Evolutionary conservation across 2,113 vertebrate species (phyloP), one percentile per base, ranked within the genome.

Genomic region (Anhinga rufa): DNA sequence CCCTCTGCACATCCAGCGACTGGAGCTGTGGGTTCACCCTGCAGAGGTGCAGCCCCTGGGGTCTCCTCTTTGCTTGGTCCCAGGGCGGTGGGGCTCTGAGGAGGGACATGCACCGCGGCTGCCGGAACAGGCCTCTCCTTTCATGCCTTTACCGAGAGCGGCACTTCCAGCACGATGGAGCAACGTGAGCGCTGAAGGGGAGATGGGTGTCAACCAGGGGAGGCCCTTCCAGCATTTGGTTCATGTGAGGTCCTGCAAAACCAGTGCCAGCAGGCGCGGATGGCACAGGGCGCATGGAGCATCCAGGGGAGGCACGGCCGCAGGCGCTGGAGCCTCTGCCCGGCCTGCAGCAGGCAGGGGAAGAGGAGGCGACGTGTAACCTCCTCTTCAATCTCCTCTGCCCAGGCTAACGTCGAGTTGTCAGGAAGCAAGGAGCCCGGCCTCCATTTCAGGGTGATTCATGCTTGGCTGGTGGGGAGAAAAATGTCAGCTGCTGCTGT

Each of bases 221-320:
- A 69, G 52, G 40, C 38, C 9, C 4, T 83, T 57, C 40, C 34
- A 49, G 49, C 7, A 2, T 36, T 77, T 57, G 22, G 26, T 57
- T 62, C 1, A 2, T 12, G 17, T 1, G 5, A 82, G 9, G 38
- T 79, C 42, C 82, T 72, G 55, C 1, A 9, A 49, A 79, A 54
- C 0, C 1, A 31, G 10, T 46, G 60, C 15, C 78, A 76, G 42
- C 28, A 7, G 1, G 0, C 4, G 2, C 1, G 2, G 55, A 17
- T 5, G 5, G 85, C 31, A 32, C 18, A 24, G 42, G 32, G n/a
- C 22, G 0, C 4, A 0, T 5, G 32, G 70, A 60, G 22, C 17
- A 9, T 25, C 49, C 36, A 29, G 24, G 36, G 42, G 12, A 77
- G 21, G 29, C 14, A 19, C 0, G 2, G 60, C 49, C 36, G 60